Base-by-base conservation (phyloP, 1,140 invertebrate genomes). In the Zaprionus kolodkinae region DNA sequence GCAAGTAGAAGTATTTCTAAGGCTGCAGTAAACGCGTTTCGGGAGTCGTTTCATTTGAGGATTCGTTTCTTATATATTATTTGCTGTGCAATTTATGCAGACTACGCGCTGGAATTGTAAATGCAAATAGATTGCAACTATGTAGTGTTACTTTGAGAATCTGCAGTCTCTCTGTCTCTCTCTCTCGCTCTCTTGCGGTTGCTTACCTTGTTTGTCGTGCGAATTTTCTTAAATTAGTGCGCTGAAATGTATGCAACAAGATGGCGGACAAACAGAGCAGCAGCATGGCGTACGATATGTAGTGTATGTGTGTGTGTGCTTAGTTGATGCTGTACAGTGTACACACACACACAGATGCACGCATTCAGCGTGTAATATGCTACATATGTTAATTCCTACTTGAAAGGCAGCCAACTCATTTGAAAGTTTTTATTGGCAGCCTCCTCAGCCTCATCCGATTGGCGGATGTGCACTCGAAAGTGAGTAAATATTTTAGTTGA, bases 141-240 rank as follows among this genome's bases (percentile, higher is more conserved):
- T 30, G 27, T 30, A 30, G 27, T 2, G 27, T 30, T 30, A 30
- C 21, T 21, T 21, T 21, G 21, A 21, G 21, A 21, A 21, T 21
- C 21, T 21, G 2, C 21, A 21, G 2, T 21, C 21, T 21, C 21
- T 21, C 21, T 21, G 21, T 21, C 21, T 21, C 4, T 30, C 3
- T 30, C 27, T 30, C 27, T 1, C 6, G 1, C 27, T 3, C 27
- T 30, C 54, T 1, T 35, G 60, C 15, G 27, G 30, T 21, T 5
- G 0, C 12, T 21, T 45, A 40, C 33, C 57, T 45, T 74, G 72
- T 69, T 63, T 80, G 81, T 59, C 54, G 57, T 81, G 75, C 55
- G 70, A 78, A 78, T 74, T 76, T 82, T 87, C 79, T 62, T 82
- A 74, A 86, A 87, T 82, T 82, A 79, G 76, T 82, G 76, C 79